phyloP scores from a whole-genome alignment of 2,797 vertebrate genomes.

The Carcharodon carcharias region DNA sequence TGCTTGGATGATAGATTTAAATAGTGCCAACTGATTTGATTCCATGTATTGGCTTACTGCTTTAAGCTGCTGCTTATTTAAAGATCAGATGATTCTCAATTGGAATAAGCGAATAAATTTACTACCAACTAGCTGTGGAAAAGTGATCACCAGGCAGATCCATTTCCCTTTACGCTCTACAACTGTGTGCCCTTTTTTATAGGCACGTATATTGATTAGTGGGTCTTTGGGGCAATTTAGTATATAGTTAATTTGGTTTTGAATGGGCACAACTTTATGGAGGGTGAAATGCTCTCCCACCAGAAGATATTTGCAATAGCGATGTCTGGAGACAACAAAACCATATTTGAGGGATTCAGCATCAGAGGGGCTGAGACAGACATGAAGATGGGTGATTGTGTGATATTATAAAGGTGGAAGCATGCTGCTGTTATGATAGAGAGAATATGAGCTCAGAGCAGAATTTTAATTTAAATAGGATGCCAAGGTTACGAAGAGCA shows the following conservation, averaged over 20 bases:
- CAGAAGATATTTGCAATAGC: neutral
- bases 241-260: neutral
- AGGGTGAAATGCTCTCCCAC: neutral
- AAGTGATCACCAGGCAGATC: neutral
- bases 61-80: neutral
- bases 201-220: neutral
- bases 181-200: neutral
- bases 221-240: neutral
- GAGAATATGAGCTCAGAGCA: neutral
- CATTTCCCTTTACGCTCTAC: neutral
- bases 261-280: no score
- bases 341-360: no score
- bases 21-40: neutral
- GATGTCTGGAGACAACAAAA: no score
- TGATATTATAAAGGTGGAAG: neutral
- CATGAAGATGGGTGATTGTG: no score
- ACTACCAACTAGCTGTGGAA: neutral
- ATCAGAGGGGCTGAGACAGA: neutral
- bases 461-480: neutral
- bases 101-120: no score
- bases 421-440: neutral
- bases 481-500: neutral
- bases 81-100: neutral
- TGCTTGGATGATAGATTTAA: neutral
- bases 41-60: neutral